Conservation (phyloP, 1,140 invertebrate genomes). For the Bilobella aurantiaca region DNA sequence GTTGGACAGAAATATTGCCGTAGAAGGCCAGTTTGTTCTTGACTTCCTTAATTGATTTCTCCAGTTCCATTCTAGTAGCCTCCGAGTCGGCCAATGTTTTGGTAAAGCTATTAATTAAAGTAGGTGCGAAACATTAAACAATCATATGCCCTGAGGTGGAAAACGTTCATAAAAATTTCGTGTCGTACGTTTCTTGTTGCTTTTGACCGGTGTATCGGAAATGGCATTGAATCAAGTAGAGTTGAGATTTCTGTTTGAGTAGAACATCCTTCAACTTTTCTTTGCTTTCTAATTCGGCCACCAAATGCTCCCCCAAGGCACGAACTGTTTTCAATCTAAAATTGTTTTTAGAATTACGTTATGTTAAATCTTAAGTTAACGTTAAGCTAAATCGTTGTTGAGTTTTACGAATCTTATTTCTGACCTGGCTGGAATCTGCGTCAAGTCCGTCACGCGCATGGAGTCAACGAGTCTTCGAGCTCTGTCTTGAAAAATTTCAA, state of each 20-base stretch:
- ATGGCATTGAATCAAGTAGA: constrained; percentile 15
- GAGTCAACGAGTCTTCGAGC: constrained; percentile 21
- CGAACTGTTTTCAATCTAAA: constrained; percentile 15
- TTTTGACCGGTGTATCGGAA: constrained; percentile 18
- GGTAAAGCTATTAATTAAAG: not conserved
- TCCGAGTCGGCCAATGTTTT: not conserved
- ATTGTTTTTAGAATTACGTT: not conserved
- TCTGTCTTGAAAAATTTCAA: constrained; percentile 18
- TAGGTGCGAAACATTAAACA: not conserved
- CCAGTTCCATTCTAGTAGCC: not conserved
- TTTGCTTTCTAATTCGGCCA: constrained; percentile 8
- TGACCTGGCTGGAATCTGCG: constrained; percentile 15
- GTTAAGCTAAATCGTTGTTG: not conserved
- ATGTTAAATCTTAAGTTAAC: not conserved
- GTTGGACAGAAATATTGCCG: not conserved
- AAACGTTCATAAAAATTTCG: not conserved
- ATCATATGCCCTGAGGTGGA: not conserved
- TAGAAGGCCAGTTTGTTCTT: not conserved
- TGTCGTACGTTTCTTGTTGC: constrained; percentile 8
- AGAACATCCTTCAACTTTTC: constrained; percentile 16
- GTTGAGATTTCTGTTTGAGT: constrained; percentile 16
- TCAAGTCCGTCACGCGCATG: constrained; percentile 21
- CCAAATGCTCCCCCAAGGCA: not conserved
- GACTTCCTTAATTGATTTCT: not conserved
- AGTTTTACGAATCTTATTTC: not conserved